phyloP scores from a whole-genome alignment of 1,140 invertebrate genomes.

The Drosophila simulans region DNA sequence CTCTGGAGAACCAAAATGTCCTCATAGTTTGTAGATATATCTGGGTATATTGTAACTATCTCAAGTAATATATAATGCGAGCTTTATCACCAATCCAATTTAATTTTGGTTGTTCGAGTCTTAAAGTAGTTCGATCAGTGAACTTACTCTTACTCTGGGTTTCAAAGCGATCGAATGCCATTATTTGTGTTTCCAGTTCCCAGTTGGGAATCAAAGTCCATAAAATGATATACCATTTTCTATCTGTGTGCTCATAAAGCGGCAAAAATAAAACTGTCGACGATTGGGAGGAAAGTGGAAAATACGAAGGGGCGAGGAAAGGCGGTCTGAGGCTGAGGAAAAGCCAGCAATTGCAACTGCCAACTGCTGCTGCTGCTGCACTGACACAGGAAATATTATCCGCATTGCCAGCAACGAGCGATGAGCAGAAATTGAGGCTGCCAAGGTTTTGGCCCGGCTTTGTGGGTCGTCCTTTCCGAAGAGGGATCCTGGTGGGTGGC shows the following conservation, averaged over 20 bases:
- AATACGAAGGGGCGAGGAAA: slow-evolving; percentile 8
- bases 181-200: background rate
- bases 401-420: slow-evolving; percentile 64
- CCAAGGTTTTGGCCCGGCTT: slow-evolving; percentile 32
- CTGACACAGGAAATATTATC: slow-evolving; percentile 82
- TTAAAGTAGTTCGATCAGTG: background rate
- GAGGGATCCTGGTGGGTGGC: background rate
- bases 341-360: slow-evolving; percentile 63
- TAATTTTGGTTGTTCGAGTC: too few species aligned
- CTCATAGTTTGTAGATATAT: too few species aligned
- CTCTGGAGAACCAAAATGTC: background rate
- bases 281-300: slow-evolving; percentile 57
- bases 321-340: slow-evolving; percentile 20
- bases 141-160: too few species aligned
- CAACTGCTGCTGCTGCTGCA: slow-evolving; percentile 76
- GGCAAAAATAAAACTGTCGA: slow-evolving; percentile 80
- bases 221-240: background rate
- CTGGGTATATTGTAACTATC: too few species aligned
- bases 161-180: background rate
- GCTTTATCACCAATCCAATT: too few species aligned
- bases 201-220: background rate
- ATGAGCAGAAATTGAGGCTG: slow-evolving; percentile 54
- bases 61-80: too few species aligned
- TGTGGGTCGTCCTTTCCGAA: slow-evolving; percentile 24
- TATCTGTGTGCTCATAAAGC: slow-evolving; percentile 61